Percentiles rank a stretch among this genome's conserved stretches.
These are phyloP conservation scores for Polylopha cassiicola DNA, from an alignment of 2,888 invertebrate genomes.

Conservation along the genomic window DNA sequence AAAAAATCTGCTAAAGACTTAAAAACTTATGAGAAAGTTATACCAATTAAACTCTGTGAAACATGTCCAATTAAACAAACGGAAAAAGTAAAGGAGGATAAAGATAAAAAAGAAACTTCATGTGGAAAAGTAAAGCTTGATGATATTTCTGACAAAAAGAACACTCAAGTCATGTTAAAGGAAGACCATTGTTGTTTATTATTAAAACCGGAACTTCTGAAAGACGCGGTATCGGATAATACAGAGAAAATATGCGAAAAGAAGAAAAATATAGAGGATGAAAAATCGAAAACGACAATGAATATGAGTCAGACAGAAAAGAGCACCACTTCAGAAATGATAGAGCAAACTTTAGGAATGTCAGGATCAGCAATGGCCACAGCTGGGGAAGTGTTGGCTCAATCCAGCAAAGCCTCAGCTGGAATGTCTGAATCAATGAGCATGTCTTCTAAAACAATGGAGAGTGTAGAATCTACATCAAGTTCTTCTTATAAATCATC, in stretches of 20 bases:
- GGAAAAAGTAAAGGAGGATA: conserved; percentile 1
- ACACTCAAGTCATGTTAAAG: conserved; percentile 30
- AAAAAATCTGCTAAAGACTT: conserved; percentile 26
- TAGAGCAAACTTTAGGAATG: conserved; percentile 24
- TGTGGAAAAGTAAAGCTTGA: conserved; percentile 17
- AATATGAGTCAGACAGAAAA: conserved; percentile 12
- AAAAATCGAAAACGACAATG: conserved; percentile 21
- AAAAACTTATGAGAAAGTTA: conserved; percentile 34
- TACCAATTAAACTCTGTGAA: conserved; percentile 41
- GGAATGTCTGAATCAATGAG: conserved; percentile 9
- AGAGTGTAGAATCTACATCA: conserved; percentile 7
- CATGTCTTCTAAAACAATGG: conserved; percentile 10
- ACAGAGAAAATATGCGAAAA: conserved; percentile 24
- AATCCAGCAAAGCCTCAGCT: conserved; percentile 8
- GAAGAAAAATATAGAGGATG: conserved; percentile 27
- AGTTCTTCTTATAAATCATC: conserved; percentile 29
- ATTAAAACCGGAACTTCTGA: conserved; percentile 37
- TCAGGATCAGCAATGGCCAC: conserved; percentile 21
- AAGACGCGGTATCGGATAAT: conserved; percentile 24
- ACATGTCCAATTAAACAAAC: conserved; percentile 22
- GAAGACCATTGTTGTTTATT: conserved; percentile 40
- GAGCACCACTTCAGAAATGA: conserved; percentile 19
- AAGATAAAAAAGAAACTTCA: conserved; percentile 19
- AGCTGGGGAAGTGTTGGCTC: conserved; percentile 5
- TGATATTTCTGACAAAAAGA: conserved; percentile 27